Percentiles rank a stretch among this genome's conserved stretches.
phyloP scores from a whole-genome alignment of 2,888 invertebrate genomes.

The Ptychoptera contaminata region DNA sequence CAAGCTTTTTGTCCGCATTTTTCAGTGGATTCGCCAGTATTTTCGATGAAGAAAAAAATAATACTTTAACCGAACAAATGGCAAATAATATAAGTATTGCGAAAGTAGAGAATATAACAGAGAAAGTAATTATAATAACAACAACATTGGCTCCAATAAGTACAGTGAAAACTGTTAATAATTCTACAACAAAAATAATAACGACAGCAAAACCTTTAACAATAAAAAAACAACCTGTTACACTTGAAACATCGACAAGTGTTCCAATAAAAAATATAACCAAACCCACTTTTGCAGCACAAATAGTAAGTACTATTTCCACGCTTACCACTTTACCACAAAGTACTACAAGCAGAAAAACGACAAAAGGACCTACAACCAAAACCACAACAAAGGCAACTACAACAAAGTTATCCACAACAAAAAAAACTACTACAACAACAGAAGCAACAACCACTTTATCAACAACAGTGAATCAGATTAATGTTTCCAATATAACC shows the following conservation, averaged over 20 bases:
- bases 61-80: not conserved
- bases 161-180: not conserved
- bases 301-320: not conserved
- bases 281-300: not conserved
- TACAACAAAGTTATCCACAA: not conserved
- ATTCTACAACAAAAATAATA: no score
- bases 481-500: not conserved
- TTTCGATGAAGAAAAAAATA: constrained; percentile 5
- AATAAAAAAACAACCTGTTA: no score
- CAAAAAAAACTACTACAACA: not conserved
- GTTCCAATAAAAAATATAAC: no score
- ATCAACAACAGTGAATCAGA: not conserved
- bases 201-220: not conserved
- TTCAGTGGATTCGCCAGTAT: constrained; percentile 8
- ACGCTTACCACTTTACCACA: not conserved
- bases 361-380: not conserved
- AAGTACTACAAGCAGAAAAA: not conserved
- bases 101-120: not conserved
- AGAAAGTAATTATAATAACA: not conserved
- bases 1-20: constrained; percentile 7
- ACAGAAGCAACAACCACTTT: not conserved
- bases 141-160: not conserved
- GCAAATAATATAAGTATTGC: no score
- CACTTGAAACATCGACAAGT: no score
- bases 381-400: not conserved